These are phyloP conservation scores for Octodon degus DNA, from an alignment of 2,113 vertebrate species.

Conservation along the genomic window DNA sequence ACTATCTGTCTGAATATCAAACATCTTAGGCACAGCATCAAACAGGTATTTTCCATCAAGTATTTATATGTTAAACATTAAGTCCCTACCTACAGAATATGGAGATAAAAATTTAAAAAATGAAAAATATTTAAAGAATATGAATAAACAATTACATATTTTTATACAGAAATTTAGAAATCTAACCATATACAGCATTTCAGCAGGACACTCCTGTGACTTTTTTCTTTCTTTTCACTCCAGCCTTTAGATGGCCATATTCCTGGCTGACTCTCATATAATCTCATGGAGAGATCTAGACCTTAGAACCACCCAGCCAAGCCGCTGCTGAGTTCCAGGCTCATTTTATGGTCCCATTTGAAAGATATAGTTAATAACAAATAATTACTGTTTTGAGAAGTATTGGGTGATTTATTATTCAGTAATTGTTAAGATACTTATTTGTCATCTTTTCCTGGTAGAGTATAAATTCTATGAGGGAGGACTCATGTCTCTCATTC, in stretches of 20 bases:
- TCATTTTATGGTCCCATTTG: background rate
- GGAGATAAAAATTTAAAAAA: too few relatives aligned
- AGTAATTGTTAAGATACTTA: background rate
- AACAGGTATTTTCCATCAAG: too few relatives aligned
- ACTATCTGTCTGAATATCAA: too few relatives aligned
- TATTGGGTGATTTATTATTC: background rate
- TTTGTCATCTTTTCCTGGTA: background rate
- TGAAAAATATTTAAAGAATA: too few relatives aligned
- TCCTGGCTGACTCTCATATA: background rate
- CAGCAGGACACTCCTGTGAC: too few relatives aligned
- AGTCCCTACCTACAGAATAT: too few relatives aligned
- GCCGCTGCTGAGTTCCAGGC: background rate
- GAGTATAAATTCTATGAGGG: background rate
- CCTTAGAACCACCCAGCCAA: background rate
- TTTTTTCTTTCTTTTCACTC: too few relatives aligned
- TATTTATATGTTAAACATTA: too few relatives aligned
- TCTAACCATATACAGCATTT: too few relatives aligned
- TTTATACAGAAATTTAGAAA: too few relatives aligned
- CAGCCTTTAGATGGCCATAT: background rate
- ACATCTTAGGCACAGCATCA: too few relatives aligned
- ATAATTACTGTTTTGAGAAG: background rate
- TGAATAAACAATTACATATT: too few relatives aligned
- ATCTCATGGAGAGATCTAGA: background rate
- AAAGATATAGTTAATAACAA: background rate
- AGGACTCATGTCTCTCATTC: background rate